Evolutionary conservation across 2,797 vertebrate genomes (phyloP), one percentile per base, ranked within the genome.

Genomic region (Pipistrellus pipistrellus): DNA sequence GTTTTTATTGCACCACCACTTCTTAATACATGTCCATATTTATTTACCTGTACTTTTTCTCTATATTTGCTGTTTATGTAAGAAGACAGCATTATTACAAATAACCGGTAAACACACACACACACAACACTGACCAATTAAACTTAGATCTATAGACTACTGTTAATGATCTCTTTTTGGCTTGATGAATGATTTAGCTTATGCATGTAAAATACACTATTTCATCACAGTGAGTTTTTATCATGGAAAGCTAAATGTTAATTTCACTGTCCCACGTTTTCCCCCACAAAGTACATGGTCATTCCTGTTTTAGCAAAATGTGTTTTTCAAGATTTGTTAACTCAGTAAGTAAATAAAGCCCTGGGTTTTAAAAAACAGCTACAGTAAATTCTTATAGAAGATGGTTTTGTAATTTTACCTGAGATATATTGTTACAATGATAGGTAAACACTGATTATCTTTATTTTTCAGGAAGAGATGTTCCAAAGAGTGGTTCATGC

Each of bases 401-500:
- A 62, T 69, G 8, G 15, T 82, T 94, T 89, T 86, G 59, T 88
- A 91, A 81, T 81, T 21, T 86, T 68, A 83, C n/a, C 11, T 90
- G 18, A 84, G 77, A 57, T 76, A 64, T 27, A 90, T 69, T 85
- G 21, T 71, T 66, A 41, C 68, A 91, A 78, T 4, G 4, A 30
- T 27, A 88, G 27, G 23, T 35, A 88, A 76, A 88, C 12, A 85
- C 0, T 78, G 48, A 82, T 76, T 51, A 21, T 48, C 27, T 0
- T 27, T 62, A 64, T 84, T 95, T 95, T 97, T 18, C 91, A 98
- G 98, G 92, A 97, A 85, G 92, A 96, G 32, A n/a, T 95, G 3
- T 86, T 98, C 32, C 95, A 92, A 94, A 96, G 93, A 72, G 91
- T 96, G 6, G 72, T 97, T 23, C 25, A 3, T 6, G 91, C 97